A percentile compares a stretch with the other conserved stretches of the same genome.
These are phyloP conservation scores for Myioborus miniatus DNA, from an alignment of 2,797 vertebrate species.

Conservation along the genomic window DNA sequence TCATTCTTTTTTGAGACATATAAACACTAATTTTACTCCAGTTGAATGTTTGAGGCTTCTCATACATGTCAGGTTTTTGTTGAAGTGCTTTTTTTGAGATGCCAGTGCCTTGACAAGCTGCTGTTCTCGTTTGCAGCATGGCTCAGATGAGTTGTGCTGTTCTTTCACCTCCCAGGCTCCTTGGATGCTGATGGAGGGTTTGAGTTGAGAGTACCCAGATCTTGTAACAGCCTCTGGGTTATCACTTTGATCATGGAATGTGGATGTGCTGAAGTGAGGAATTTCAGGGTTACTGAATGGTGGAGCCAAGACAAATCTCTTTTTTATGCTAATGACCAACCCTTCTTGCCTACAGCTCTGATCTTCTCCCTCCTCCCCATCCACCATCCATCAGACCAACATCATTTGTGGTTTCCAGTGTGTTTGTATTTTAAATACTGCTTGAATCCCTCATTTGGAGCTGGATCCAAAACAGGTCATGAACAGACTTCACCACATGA, in stretches of 20 bases:
- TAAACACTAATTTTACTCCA: neutral
- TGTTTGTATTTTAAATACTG: neutral
- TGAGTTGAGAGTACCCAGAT: neutral
- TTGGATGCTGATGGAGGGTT: neutral
- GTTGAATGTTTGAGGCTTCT: neutral
- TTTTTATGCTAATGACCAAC: neutral
- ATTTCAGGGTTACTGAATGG: neutral
- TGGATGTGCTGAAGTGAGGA: neutral
- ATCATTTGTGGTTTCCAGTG: neutral
- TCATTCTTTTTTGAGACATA: neutral
- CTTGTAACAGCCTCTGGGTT: neutral
- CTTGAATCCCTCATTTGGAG: neutral
- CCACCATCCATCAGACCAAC: neutral
- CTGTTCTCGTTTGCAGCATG: rapidly evolving
- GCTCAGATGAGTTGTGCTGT: neutral
- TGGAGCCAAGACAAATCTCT: neutral
- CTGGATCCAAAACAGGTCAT: neutral
- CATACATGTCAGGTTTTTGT: neutral
- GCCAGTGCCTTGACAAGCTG: neutral
- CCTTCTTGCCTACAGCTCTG: neutral
- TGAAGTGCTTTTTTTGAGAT: neutral
- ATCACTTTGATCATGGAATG: rapidly evolving
- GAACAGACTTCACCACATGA: neutral
- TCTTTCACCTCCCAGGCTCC: neutral
- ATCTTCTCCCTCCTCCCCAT: neutral